Conservation (phyloP, 1,140 invertebrate genomes). For the Euura saliciscinereae region DNA sequence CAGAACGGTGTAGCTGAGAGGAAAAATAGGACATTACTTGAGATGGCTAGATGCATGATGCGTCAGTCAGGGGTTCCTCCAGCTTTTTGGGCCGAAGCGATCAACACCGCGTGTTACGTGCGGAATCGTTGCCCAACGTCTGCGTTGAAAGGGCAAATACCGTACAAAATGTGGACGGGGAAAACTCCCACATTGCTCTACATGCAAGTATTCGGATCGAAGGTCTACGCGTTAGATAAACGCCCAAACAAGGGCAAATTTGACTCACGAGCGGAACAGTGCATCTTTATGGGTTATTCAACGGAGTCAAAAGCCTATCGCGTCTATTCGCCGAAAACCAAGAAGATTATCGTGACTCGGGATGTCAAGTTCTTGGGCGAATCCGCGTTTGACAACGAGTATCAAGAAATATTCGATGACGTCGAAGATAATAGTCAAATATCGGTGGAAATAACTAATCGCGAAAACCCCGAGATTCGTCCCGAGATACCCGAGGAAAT, state of each 20-base stretch:
- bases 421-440: background rate
- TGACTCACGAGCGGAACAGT: constrained; percentile 35
- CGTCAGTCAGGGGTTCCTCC: background rate
- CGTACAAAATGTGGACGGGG: constrained; percentile 26
- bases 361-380: no score
- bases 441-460: no score
- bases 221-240: constrained; percentile 12
- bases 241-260: constrained; percentile 31
- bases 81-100: background rate
- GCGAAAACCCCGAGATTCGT: no score
- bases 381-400: no score
- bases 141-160: constrained; percentile 23
- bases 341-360: no score
- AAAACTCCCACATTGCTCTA: constrained; percentile 22
- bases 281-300: no score
- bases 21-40: background rate
- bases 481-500: no score
- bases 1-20: constrained; percentile 43
- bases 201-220: constrained; percentile 28
- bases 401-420: no score
- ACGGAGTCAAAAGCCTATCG: no score
- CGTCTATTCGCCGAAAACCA: no score
- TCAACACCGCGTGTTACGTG: background rate
- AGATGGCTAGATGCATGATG: background rate
- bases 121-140: background rate